Percentiles rank a stretch among this genome's conserved stretches.
Evolutionary conservation across 2,888 invertebrate species (phyloP).

Genomic region (Abrostola tripartita): DNA sequence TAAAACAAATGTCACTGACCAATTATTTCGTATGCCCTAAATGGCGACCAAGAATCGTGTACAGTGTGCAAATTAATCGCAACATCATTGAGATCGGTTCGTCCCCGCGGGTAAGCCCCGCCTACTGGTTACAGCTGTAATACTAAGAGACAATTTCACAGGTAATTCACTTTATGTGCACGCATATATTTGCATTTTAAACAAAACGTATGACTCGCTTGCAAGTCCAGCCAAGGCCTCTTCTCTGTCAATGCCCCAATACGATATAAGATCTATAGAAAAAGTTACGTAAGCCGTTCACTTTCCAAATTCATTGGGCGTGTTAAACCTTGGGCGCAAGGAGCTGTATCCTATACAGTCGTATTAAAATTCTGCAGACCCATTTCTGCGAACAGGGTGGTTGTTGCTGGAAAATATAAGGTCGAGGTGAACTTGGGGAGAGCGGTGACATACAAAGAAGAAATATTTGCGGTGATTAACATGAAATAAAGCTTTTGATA

Average conservation of each 20-base stretch:
- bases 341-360: background rate
- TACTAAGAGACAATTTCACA: conserved; percentile 33
- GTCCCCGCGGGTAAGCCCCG: conserved; percentile 55
- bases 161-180: conserved; percentile 35
- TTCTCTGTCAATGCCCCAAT: conserved; percentile 36
- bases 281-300: conserved; percentile 7
- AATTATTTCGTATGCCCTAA: conserved; percentile 18
- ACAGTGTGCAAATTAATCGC: conserved; percentile 29
- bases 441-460: background rate
- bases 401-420: conserved; percentile 5
- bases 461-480: background rate
- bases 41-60: conserved; percentile 21
- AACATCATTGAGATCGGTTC: conserved; percentile 43
- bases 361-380: conserved; percentile 1
- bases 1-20: background rate
- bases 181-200: conserved; percentile 51
- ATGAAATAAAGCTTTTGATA: background rate
- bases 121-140: conserved; percentile 17
- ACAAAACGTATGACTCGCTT: conserved; percentile 18
- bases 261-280: conserved; percentile 9
- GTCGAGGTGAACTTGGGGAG: background rate
- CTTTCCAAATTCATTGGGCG: conserved; percentile 6
- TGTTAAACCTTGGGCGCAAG: background rate
- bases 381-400: conserved; percentile 4
- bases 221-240: conserved; percentile 40